Conservation (phyloP, 2,113 vertebrate genomes). For the Hyperopisus bebe region DNA sequence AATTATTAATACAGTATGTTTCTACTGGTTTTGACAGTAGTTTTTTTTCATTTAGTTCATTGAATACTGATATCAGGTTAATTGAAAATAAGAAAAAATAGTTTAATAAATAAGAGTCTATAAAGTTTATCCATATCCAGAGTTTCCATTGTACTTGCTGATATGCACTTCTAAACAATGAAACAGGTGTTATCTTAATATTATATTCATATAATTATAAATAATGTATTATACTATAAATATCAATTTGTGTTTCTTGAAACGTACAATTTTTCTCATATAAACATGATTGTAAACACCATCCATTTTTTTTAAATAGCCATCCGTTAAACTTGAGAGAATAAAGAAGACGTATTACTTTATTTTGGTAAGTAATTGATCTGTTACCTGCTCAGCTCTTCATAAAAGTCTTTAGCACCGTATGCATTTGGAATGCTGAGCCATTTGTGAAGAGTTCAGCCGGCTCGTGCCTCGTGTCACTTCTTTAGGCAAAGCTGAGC, state of each 20-base stretch:
- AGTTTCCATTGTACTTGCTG: background rate
- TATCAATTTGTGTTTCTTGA: background rate
- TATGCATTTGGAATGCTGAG: background rate
- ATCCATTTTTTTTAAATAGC: background rate
- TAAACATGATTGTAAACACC: background rate
- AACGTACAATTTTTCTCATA: background rate
- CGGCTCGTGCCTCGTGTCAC: background rate
- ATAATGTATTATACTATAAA: background rate
- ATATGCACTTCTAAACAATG: background rate
- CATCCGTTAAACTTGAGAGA: background rate
- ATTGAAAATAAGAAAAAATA: background rate
- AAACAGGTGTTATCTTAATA: background rate
- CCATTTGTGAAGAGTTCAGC: background rate
- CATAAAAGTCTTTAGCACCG: background rate
- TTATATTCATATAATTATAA: background rate
- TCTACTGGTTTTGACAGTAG: background rate
- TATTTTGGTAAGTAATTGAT: background rate
- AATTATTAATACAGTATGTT: background rate
- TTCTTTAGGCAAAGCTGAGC: background rate
- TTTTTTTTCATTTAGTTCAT: background rate
- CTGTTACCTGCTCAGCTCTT: background rate
- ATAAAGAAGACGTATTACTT: background rate
- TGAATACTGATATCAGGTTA: background rate
- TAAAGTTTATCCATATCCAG: background rate
- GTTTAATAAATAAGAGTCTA: background rate